A percentile compares a stretch with the other conserved stretches of the same genome.
Conservation (phyloP, 2,797 vertebrate species). For the Myotis findleyi region DNA sequence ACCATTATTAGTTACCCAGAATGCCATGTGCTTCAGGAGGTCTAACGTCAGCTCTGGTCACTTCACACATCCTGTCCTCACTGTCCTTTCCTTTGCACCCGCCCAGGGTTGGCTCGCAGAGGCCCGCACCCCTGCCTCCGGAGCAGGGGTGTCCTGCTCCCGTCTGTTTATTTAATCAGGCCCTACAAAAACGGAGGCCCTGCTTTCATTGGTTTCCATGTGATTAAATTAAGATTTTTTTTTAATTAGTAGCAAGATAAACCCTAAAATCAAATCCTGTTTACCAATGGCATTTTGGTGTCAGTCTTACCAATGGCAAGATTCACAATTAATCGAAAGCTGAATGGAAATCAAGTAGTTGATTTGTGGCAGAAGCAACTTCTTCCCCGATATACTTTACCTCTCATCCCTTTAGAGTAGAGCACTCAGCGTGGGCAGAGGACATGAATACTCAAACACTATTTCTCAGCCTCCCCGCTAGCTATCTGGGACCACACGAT, state of each 20-base stretch:
- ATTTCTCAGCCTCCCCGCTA: neutral
- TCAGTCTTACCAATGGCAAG: neutral
- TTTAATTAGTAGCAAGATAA: conserved; percentile 37
- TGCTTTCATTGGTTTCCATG: neutral
- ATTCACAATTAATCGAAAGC: neutral
- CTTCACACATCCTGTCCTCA: neutral
- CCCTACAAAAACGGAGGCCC: neutral
- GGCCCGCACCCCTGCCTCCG: neutral
- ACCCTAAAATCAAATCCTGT: neutral
- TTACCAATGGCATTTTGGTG: neutral
- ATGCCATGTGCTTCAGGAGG: neutral
- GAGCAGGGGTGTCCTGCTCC: neutral
- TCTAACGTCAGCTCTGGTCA: neutral
- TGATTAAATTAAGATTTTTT: neutral
- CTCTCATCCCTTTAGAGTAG: neutral
- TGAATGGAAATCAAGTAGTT: neutral
- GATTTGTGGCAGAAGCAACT: neutral
- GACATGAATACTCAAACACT: neutral
- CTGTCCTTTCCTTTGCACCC: neutral
- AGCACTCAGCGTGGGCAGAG: neutral
- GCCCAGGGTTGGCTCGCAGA: neutral
- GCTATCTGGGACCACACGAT: neutral
- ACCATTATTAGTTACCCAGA: conserved; percentile 55
- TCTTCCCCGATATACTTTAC: too few species aligned
- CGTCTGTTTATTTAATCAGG: neutral